phyloP scores from a whole-genome alignment of 2,113 vertebrate genomes.

The Sminthopsis crassicaudata region DNA sequence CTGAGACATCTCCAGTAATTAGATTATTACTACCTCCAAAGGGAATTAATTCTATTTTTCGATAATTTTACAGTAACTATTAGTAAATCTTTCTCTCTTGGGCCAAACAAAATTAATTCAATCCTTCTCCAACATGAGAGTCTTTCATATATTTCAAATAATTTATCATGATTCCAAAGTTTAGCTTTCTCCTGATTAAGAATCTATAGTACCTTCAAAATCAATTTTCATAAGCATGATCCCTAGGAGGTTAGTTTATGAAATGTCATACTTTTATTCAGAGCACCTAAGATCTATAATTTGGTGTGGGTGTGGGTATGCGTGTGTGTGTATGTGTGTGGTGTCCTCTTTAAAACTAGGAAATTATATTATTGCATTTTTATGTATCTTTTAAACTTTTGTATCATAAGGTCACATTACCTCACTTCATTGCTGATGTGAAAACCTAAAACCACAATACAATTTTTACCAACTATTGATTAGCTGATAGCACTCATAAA shows the following conservation, averaged over 20 bases:
- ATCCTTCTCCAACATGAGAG: neutral
- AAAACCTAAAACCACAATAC: neutral
- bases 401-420: neutral
- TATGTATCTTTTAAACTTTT: no score
- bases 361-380: no score
- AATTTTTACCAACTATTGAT: neutral
- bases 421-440: neutral
- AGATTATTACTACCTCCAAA: neutral
- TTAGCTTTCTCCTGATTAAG: neutral
- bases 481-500: neutral
- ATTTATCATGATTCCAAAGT: neutral
- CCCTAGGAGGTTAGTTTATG: neutral
- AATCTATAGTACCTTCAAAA: neutral
- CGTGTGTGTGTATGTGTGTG: no score
- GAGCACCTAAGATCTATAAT: neutral
- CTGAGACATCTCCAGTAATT: neutral
- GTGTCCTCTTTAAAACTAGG: neutral
- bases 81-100: neutral
- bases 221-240: neutral
- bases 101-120: neutral
- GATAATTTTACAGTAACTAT: neutral
- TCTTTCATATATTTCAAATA: neutral
- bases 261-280: neutral
- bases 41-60: neutral
- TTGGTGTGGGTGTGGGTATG: no score